phyloP scores from a whole-genome alignment of 2,113 vertebrate genomes.

The Heterochromis multidens region DNA sequence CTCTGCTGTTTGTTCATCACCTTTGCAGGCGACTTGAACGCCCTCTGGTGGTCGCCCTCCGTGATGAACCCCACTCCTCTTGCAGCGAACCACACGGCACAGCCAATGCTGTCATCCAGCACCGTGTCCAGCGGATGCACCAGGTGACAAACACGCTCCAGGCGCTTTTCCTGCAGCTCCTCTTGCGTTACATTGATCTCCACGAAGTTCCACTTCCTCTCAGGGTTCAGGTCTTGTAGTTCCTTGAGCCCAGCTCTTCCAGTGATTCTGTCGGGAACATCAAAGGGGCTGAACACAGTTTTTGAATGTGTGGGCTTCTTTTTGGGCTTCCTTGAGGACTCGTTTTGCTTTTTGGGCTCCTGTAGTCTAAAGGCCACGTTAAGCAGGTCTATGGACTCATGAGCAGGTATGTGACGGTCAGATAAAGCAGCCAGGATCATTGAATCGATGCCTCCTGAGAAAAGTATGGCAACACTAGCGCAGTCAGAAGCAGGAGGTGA shows the following conservation, averaged over 20 bases:
- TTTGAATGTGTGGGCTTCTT: constrained; percentile 5
- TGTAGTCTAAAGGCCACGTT: constrained; percentile 88
- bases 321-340: constrained; percentile 51
- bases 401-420: constrained; percentile 81
- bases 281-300: constrained; percentile 50
- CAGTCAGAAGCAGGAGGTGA: not conserved
- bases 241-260: constrained; percentile 85
- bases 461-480: constrained; percentile 84
- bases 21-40: constrained; percentile 84
- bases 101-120: constrained; percentile 95
- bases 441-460: constrained; percentile 94
- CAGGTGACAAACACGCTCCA: constrained; percentile 76
- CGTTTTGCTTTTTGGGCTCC: constrained; percentile 47
- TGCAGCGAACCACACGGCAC: constrained; percentile 95
- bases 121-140: constrained; percentile 88
- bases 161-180: constrained; percentile 82
- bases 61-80: constrained; percentile 80
- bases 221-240: constrained; percentile 77
- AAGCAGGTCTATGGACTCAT: constrained; percentile 89
- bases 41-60: constrained; percentile 51
- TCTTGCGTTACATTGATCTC: constrained; percentile 87
- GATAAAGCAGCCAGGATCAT: constrained; percentile 88
- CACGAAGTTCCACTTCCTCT: constrained; percentile 91
- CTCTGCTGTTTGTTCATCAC: constrained; percentile 58
- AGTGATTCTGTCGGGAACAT: constrained; percentile 88